Evolutionary conservation across 23 tunicate species (phyloP).

Genomic region (Ascidia mentula): DNA sequence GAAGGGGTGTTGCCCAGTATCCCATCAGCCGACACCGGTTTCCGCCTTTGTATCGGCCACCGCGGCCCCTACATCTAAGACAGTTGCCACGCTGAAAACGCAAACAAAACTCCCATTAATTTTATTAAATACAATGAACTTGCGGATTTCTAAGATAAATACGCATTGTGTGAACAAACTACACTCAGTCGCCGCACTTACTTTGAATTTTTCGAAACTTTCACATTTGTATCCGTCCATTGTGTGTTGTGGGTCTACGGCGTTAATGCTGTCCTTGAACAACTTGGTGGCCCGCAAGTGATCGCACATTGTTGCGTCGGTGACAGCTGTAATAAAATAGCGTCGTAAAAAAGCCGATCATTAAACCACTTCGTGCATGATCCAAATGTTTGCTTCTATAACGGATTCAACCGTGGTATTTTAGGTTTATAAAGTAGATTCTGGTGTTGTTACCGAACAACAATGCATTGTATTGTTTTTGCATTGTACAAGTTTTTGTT

Average conservation of each 20-base stretch:
- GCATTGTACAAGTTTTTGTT: too few species aligned
- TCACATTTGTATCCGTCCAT: conserved; percentile 72
- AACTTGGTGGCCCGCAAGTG: conserved; percentile 76
- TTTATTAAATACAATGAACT: too few species aligned
- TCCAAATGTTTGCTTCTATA: too few species aligned
- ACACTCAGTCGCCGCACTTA: background rate
- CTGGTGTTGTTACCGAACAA: too few species aligned
- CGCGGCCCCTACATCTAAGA: conserved; percentile 49
- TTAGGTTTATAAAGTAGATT: too few species aligned
- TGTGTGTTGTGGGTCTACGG: conserved; percentile 27
- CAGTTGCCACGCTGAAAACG: conserved; percentile 70
- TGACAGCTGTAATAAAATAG: conserved; percentile 76
- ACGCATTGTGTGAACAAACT: too few species aligned
- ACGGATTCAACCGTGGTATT: too few species aligned
- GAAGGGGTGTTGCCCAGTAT: conserved; percentile 83
- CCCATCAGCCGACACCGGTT: conserved; percentile 78
- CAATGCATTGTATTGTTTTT: too few species aligned
- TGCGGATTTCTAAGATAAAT: too few species aligned
- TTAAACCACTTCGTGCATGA: too few species aligned
- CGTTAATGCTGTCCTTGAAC: conserved; percentile 68
- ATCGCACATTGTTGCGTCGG: conserved; percentile 82
- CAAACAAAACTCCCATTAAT: too few species aligned
- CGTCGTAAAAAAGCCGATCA: too few species aligned
- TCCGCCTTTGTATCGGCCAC: conserved; percentile 15
- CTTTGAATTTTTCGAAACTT: conserved; percentile 74